A percentile compares a stretch with the other conserved stretches of the same genome.
These are phyloP conservation scores for Anabacerthia variegaticeps DNA, from an alignment of 2,797 vertebrate species.

Conservation along the genomic window DNA sequence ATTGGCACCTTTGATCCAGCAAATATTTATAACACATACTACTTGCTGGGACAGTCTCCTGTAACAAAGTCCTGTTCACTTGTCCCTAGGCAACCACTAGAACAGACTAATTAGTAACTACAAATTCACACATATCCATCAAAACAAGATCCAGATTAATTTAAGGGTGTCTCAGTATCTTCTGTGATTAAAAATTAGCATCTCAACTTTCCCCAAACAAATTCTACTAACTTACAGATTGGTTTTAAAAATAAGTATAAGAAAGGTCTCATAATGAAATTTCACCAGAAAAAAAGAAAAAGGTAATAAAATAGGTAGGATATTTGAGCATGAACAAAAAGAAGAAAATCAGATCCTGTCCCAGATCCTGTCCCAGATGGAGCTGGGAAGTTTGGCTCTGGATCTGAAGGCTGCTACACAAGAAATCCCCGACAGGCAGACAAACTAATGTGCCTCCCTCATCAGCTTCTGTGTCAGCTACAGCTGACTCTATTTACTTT, in stretches of 20 bases:
- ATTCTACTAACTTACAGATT: background rate
- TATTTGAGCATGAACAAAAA: background rate
- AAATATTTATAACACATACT: background rate
- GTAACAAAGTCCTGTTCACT: background rate
- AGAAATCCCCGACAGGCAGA: background rate
- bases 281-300: background rate
- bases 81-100: constrained; percentile 27
- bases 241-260: background rate
- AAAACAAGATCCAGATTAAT: background rate
- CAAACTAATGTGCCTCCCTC: constrained; percentile 20
- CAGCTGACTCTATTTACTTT: constrained; percentile 56
- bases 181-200: background rate
- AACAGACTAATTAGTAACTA: background rate
- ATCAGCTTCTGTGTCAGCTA: constrained; percentile 52
- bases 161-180: background rate
- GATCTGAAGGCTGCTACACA: constrained; percentile 42
- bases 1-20: background rate
- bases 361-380: constrained; percentile 30
- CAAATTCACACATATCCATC: background rate
- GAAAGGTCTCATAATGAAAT: background rate
- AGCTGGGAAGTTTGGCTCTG: background rate
- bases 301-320: background rate
- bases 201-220: background rate
- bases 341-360: background rate
- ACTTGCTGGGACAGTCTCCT: background rate